These are phyloP conservation scores for Ciconia maguari DNA, from an alignment of 2,113 vertebrate species.

Conservation along the genomic window DNA sequence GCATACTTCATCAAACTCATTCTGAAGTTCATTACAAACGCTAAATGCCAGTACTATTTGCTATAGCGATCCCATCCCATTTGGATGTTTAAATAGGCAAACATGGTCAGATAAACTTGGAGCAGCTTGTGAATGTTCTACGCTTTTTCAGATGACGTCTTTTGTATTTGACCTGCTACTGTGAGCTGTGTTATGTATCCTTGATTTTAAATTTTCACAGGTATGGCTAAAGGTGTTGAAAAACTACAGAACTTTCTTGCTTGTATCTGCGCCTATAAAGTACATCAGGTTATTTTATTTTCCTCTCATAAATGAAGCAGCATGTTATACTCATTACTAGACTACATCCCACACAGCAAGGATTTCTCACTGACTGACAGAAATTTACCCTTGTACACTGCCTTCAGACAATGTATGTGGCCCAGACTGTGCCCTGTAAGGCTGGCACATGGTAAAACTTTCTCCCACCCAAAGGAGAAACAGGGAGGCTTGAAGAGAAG, in stretches of 20 bases:
- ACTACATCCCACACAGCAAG: background rate
- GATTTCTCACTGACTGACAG: background rate
- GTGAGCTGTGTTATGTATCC: background rate
- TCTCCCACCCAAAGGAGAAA: background rate
- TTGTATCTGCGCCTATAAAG: background rate
- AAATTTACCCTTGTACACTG: background rate
- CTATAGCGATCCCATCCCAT: background rate
- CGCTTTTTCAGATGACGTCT: background rate
- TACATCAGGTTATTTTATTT: background rate
- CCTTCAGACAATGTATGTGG: background rate
- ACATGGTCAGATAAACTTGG: background rate
- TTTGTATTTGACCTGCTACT: background rate
- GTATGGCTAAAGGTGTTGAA: background rate
- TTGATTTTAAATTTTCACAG: background rate
- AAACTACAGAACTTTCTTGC: background rate
- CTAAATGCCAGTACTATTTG: slow-evolving; percentile 41
- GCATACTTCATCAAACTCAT: slow-evolving; percentile 41
- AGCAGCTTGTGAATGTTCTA: background rate
- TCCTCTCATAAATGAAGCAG: background rate
- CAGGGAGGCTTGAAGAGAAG: background rate
- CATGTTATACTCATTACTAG: background rate
- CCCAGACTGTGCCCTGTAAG: background rate
- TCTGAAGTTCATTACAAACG: slow-evolving; percentile 51
- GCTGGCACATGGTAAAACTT: background rate
- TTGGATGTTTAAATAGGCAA: slow-evolving; percentile 44